Percentiles rank a stretch among this genome's conserved stretches.
phyloP scores from a whole-genome alignment of 30 jellyfish, hydroid and myxozoan species.

The Sanderia malayensis region DNA sequence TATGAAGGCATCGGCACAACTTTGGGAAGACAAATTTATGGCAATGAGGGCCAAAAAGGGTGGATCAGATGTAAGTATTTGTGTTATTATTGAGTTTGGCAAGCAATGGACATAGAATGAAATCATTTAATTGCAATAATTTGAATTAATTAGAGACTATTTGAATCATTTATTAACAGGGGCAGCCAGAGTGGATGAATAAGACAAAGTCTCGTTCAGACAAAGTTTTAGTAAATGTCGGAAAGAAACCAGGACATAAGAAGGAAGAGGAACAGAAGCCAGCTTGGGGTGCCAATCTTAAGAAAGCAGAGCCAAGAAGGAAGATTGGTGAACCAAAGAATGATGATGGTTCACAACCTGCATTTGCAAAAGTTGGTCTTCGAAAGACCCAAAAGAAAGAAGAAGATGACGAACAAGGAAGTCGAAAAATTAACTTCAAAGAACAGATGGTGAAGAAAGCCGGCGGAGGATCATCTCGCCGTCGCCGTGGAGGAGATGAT shows the following conservation, averaged over 20 bases:
- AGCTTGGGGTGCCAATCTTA: slow-evolving; percentile 69
- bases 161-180: too few relatives aligned
- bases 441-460: slow-evolving; percentile 46
- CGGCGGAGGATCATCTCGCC: slow-evolving; percentile 46
- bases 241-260: slow-evolving; percentile 67
- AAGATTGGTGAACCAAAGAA: slow-evolving; percentile 13
- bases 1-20: slow-evolving; percentile 84
- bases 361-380: slow-evolving; percentile 50
- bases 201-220: slow-evolving; percentile 62
- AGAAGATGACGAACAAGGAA: slow-evolving; percentile 41
- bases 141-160: too few relatives aligned
- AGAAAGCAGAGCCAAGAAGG: slow-evolving; percentile 46
- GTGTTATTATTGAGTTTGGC: too few relatives aligned
- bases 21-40: slow-evolving; percentile 85
- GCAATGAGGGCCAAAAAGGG: slow-evolving; percentile 87
- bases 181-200: slow-evolving; percentile 85
- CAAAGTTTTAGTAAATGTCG: slow-evolving; percentile 66
- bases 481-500: slow-evolving; percentile 88
- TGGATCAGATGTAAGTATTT: slow-evolving; percentile 58
- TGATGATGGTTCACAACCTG: slow-evolving; percentile 42
- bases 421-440: slow-evolving; percentile 56
- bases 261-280: slow-evolving; percentile 69
- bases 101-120: too few relatives aligned
- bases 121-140: too few relatives aligned
- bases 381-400: slow-evolving; percentile 62